Evolutionary conservation across 2,888 invertebrate species (phyloP), one percentile per base, ranked within the genome.

Genomic region (Dicyrtoma fusca): DNA sequence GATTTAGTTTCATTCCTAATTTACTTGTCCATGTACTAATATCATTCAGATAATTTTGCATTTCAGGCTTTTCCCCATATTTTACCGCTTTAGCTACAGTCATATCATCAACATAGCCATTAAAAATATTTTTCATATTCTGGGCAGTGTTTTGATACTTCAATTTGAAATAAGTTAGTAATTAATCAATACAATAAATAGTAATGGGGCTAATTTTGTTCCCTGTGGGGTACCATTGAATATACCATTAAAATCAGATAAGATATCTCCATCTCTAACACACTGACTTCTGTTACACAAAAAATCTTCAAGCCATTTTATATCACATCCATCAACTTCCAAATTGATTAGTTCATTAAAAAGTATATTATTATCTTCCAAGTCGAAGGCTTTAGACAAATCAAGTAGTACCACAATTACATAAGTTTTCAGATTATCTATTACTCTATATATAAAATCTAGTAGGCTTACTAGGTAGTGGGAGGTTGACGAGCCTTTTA

Each of bases 151-250:
- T 23, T 25, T 14, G 1, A n/a, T 59, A 59, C 26, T 59, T 59
- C 11, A 11, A 26, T 13, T 59, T 25, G n/a, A 59, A 11, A 26
- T 59, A 25, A 6, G 14, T 59, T 6, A 59, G 2, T 13, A 59
- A 59, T 59, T 59, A 11, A 59, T 59, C 13, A 59, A 3, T 6
- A 34, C 14, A 26, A 59, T 59, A 59, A 59, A 59, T 2, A 59
- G 17, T 6, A 59, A 25, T 3, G 59, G 59, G 26, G 59, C 59
- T n/a, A 59, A 34, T 59, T 59, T 59, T 11, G 59, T 26, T 8
- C 65, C 65, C n/a, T 65, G 65, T 26, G 65, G 51, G 1, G 65
- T 65, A 34, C 51, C 51, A 51, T 65, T 65, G 8, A 14, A n/a
- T n/a, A n/a, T n/a, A n/a, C n/a, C 1, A 64, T 64, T 21, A 14